Evolutionary conservation across 2,888 invertebrate species (phyloP), one percentile per base, ranked within the genome.

Genomic region (Sesia apiformis): DNA sequence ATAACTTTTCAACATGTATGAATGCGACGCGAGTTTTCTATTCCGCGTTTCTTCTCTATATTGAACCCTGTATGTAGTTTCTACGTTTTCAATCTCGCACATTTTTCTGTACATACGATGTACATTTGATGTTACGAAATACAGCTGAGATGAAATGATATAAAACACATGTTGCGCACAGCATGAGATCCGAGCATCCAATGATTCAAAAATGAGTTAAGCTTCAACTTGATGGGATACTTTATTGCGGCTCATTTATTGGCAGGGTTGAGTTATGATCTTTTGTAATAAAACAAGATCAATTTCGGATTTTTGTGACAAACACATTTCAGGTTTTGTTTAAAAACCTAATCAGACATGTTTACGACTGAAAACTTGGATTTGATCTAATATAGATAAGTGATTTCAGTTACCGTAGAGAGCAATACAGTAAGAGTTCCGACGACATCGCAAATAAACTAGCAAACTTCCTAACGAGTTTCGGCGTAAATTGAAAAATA

Each of bases 161-260:
- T 78, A 79, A 77, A 81, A 81, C 82, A 84, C 81, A 78, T 84
- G 82, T 84, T 84, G 83, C 81, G 69, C 76, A 62, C 72, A 63
- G 70, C 78, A 75, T 73, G 76, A 76, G 71, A 78, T 74, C 63
- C 59, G 67, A 67, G 66, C 69, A 70, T 72, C 71, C 72, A 78
- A 81, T 82, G 82, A 83, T 81, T 85, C 77, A 80, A 82, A 81
- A 81, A 79, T 77, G 78, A 81, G 77, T 76, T 76, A 77, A 80
- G 76, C 70, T 67, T 59, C 65, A 63, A 64, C 69, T 70, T 76
- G 74, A 77, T 75, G 69, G 65, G 65, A 72, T 70, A 70, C 72
- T 81, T 79, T 78, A 77, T 78, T 72, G 74, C 67, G 69, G 69
- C 64, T 74, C 75, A 76, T 76, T 75, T 69, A 71, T 72, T 70